A percentile compares a stretch with the other conserved stretches of the same genome.
These are phyloP conservation scores for Diachrysia chrysitis DNA, from an alignment of 2,888 invertebrate species.

Conservation along the genomic window DNA sequence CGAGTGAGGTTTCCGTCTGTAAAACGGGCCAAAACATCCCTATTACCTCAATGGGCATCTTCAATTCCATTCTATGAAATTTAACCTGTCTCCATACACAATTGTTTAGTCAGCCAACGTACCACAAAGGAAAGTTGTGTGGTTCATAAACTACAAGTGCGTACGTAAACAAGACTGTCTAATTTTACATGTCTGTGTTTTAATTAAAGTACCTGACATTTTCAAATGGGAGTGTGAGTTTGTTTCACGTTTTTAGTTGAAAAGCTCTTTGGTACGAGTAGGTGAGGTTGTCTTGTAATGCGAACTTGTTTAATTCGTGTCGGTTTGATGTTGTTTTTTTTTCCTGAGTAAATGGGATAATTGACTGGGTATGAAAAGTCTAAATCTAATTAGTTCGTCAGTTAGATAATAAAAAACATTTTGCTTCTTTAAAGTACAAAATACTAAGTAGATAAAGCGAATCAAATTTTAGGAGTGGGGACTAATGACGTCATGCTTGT, in stretches of 20 bases:
- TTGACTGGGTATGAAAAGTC: no score
- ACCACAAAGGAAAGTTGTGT: constrained; percentile 56
- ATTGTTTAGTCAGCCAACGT: constrained; percentile 34
- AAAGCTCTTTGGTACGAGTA: constrained; percentile 22
- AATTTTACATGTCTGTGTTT: constrained; percentile 28
- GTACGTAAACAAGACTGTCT: constrained; percentile 24
- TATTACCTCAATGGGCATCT: constrained; percentile 66
- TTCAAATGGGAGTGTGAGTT: constrained; percentile 28
- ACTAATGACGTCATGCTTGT: no score
- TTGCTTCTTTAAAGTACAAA: no score
- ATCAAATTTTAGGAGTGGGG: no score
- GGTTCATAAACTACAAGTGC: constrained; percentile 43
- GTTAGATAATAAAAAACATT: no score
- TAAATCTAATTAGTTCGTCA: no score
- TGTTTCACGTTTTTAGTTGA: constrained; percentile 45
- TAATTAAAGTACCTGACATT: constrained; percentile 49
- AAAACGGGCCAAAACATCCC: constrained; percentile 69
- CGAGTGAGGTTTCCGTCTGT: constrained; percentile 66
- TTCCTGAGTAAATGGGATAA: neutral
- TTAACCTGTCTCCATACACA: constrained; percentile 54
- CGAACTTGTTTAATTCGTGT: neutral
- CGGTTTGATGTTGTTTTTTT: neutral
- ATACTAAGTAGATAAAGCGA: no score
- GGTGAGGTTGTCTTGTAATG: neutral
- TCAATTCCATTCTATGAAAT: constrained; percentile 50